These are phyloP conservation scores for Eospalax fontanierii DNA, from an alignment of 2,797 vertebrate species.

Conservation along the genomic window DNA sequence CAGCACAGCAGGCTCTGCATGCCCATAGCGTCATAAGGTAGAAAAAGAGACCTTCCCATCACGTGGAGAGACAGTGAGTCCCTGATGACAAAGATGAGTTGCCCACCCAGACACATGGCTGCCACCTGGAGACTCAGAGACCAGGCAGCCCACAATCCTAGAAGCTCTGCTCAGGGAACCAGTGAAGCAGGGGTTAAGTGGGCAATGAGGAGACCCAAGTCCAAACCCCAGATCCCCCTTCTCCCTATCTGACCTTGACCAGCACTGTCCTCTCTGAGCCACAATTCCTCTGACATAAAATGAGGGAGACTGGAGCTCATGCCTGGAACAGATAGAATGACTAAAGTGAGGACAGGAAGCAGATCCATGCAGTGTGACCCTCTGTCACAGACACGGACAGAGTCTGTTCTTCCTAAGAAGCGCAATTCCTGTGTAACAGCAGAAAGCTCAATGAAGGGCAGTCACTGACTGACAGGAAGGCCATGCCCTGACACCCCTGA, in stretches of 20 bases:
- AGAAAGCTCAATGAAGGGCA: background rate
- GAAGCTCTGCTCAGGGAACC: background rate
- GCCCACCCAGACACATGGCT: background rate
- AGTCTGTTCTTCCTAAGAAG: background rate
- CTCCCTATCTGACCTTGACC: background rate
- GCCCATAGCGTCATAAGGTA: background rate
- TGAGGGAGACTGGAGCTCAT: background rate
- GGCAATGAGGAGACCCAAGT: background rate
- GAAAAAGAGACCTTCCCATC: background rate
- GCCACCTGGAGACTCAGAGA: background rate
- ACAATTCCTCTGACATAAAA: constrained; percentile 38
- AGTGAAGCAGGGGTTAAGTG: rapidly evolving
- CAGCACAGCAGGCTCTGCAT: background rate
- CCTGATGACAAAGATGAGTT: background rate
- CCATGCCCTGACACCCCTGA: background rate
- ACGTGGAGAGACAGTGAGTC: background rate
- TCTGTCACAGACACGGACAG: background rate
- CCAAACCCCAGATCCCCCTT: background rate
- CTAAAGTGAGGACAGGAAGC: background rate
- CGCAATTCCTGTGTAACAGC: background rate
- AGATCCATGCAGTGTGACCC: background rate
- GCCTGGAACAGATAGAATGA: background rate
- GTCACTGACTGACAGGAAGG: rapidly evolving
- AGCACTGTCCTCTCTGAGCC: background rate
- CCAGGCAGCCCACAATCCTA: background rate